phyloP scores from a whole-genome alignment of 1,140 invertebrate genomes.

The Camponotus pennsylvanicus region DNA sequence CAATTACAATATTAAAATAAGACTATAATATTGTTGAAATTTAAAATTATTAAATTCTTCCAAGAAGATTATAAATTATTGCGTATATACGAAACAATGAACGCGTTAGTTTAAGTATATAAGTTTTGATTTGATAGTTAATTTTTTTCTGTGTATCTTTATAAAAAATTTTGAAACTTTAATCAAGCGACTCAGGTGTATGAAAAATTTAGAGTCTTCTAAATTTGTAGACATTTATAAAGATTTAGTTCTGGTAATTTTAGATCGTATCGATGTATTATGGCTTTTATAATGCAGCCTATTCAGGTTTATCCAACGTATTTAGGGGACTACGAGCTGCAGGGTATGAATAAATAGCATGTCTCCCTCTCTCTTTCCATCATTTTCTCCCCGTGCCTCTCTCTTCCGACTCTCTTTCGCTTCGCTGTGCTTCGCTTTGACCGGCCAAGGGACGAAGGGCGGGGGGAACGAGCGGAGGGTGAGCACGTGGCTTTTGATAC shows the following conservation, averaged over 20 bases:
- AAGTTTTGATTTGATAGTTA: too few relatives aligned
- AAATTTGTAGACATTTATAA: background rate
- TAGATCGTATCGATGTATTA: conserved; percentile 23
- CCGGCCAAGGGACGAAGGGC: conserved; percentile 52
- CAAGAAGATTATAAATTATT: too few relatives aligned
- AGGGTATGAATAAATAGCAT: conserved; percentile 62
- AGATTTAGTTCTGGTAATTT: conserved; percentile 1
- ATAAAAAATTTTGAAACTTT: background rate
- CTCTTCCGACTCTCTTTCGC: conserved; percentile 32
- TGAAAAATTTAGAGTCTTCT: background rate
- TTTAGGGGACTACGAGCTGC: conserved; percentile 52
- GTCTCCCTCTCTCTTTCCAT: background rate
- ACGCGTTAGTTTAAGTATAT: too few relatives aligned
- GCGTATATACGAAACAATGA: too few relatives aligned
- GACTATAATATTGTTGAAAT: too few relatives aligned
- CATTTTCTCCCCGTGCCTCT: background rate
- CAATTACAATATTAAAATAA: too few relatives aligned
- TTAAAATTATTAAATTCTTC: too few relatives aligned
- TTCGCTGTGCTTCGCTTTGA: conserved; percentile 54
- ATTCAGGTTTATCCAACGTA: conserved; percentile 53
- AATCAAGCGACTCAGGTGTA: background rate
- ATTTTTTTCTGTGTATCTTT: too few relatives aligned
- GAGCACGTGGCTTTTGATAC: conserved; percentile 74
- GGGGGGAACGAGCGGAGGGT: conserved; percentile 36
- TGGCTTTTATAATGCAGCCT: conserved; percentile 42